Evolutionary conservation across 2,113 vertebrate species (phyloP).

Genomic region (Galemys pyrenaicus): DNA sequence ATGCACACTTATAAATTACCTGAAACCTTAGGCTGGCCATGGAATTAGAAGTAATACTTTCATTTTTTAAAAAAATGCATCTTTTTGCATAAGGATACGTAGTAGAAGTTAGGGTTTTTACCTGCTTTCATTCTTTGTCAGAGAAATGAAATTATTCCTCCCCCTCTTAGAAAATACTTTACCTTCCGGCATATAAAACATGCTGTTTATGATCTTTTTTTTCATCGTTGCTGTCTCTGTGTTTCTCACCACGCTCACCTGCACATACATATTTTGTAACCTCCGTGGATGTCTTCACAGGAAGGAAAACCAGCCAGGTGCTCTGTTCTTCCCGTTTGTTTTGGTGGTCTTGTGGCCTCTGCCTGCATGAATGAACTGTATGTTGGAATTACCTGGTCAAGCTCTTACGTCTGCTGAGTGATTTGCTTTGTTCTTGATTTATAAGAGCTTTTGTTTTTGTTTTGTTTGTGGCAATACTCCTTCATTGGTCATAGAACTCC

Average conservation of each 20-base stretch:
- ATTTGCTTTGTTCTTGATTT: background rate
- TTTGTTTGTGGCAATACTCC: background rate
- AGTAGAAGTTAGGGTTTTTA: conserved; percentile 13
- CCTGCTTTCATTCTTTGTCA: background rate
- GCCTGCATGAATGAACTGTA: background rate
- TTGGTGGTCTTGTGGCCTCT: background rate
- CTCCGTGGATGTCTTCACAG: background rate
- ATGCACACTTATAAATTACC: background rate
- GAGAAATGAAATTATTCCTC: conserved; percentile 23
- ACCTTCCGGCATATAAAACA: background rate
- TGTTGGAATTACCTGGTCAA: background rate
- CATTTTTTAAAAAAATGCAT: background rate
- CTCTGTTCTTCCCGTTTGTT: background rate
- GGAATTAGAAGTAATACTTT: conserved; percentile 35
- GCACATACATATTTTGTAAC: background rate
- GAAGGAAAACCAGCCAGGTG: background rate
- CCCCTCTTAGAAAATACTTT: background rate
- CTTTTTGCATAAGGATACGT: background rate
- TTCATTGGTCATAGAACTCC: background rate
- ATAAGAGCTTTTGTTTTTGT: background rate
- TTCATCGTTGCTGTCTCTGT: background rate
- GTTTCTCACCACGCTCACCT: background rate
- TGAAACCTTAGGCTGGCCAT: conserved; percentile 28
- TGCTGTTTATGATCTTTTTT: background rate
- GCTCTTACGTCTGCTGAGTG: background rate